Conservation (phyloP, 1,140 invertebrate species). For the Camponotus pennsylvanicus region DNA sequence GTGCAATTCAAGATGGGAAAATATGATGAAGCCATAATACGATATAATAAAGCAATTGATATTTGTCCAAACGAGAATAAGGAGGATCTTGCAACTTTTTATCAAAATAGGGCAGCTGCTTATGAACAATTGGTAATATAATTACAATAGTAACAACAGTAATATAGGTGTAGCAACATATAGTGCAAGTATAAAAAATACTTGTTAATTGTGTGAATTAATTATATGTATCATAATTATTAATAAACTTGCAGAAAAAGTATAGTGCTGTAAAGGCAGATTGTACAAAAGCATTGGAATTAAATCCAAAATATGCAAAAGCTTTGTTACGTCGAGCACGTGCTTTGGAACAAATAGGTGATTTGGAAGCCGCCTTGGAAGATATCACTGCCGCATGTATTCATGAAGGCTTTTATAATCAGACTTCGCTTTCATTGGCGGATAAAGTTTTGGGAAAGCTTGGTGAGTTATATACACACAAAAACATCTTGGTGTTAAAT, state of each 20-base stretch:
- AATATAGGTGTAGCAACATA: background rate
- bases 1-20: constrained; percentile 94
- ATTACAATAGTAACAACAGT: background rate
- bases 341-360: constrained; percentile 92
- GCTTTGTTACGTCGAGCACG: constrained; percentile 94
- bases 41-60: constrained; percentile 96
- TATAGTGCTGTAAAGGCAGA: constrained; percentile 94
- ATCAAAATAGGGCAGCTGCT: constrained; percentile 98
- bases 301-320: constrained; percentile 96
- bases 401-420: constrained; percentile 95
- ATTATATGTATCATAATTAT: background rate
- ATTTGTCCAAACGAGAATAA: constrained; percentile 92
- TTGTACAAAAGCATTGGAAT: constrained; percentile 94
- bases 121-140: constrained; percentile 94
- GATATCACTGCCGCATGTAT: constrained; percentile 97
- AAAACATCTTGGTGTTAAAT: background rate
- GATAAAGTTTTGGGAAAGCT: constrained; percentile 94
- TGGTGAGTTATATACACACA: constrained; percentile 86
- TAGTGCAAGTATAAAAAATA: background rate
- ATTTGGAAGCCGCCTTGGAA: constrained; percentile 93
- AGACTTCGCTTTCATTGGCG: constrained; percentile 91
- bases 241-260: constrained; percentile 88
- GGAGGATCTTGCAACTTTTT: constrained; percentile 94
- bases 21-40: constrained; percentile 95
- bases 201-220: constrained; percentile 1